Base-by-base conservation (phyloP, 2,113 vertebrate genomes). In the Proteles cristata region DNA sequence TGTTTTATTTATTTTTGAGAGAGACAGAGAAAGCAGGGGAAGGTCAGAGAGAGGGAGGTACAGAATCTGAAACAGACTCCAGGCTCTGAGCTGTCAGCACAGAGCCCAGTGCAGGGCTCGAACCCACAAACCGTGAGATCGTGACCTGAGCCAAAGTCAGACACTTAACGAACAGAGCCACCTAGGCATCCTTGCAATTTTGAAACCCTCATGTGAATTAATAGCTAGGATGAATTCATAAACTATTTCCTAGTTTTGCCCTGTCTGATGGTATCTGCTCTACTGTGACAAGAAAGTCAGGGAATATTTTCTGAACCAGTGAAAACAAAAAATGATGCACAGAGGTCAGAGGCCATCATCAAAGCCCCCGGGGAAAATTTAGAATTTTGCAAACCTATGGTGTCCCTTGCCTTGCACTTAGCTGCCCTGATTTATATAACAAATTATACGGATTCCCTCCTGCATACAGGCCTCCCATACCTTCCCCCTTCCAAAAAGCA, bases 371-470 rank as follows among this genome's bases (percentile, higher is more conserved):
- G 9, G 26, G 21, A 66, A 5, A 45, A 33, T 1, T 23, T 26
- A n/a, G 1, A 48, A 33, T 61, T 61, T 68, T 80, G 17, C 28
- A 19, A 26, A 10, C 3, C 5, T 19, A 1, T 3, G 0, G 11
- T 10, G 48, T n/a, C 31, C 39, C 80, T 74, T 58, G 65, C 25
- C n/a, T 89, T 83, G 23, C 11, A 26, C 68, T 85, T 53, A 66
- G 7, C 2, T 82, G 17, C 71, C 25, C 2, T 4, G 3, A 65
- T 58, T 85, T 33, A 4, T 33, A 11, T 19, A 66, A 23, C 45
- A 61, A 7, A 19, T 63, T 69, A 19, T 8, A 88, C 26, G 45
- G 53, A 79, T 66, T 90, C 4, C 43, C 7, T 48, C 2, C 23
- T 69, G 19, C 14, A 39, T 17, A 26, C 2, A 4, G 19, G 12